Evolutionary conservation across 2,797 vertebrate genomes (phyloP).

Genomic region (Chaetophractus vellerosus): DNA sequence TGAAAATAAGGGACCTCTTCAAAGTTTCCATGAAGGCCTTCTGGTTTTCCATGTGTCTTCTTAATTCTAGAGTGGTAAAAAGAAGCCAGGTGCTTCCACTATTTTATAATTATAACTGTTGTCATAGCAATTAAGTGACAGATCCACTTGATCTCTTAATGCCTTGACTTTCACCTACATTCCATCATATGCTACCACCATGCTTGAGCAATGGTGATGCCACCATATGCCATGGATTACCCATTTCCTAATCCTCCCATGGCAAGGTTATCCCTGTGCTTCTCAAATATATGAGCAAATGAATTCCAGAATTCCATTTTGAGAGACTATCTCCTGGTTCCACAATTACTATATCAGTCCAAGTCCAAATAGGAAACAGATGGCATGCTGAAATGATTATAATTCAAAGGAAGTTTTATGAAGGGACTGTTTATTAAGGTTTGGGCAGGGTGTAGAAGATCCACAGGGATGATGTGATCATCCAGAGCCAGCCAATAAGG

Average conservation of each 20-base stretch:
- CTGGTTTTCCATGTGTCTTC: conserved; percentile 21
- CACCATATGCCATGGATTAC: not conserved
- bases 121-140: not conserved
- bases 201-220: not conserved
- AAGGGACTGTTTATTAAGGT: conserved; percentile 35
- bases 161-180: not conserved
- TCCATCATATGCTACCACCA: not conserved
- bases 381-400: conserved; percentile 58
- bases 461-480: not conserved
- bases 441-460: not conserved
- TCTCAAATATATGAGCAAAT: conserved; percentile 27
- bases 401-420: conserved; percentile 50
- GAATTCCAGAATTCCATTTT: conserved; percentile 26
- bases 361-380: conserved; percentile 67
- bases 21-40: not conserved
- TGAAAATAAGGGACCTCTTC: not conserved
- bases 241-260: not conserved
- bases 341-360: not conserved
- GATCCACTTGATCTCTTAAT: not conserved
- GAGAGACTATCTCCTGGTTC: conserved; percentile 48
- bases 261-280: not conserved
- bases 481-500: not conserved
- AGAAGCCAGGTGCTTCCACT: not conserved
- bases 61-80: conserved; percentile 11
- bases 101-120: not conserved